Percentiles rank a stretch among this genome's conserved stretches.
phyloP scores from a whole-genome alignment of 2,888 invertebrate genomes.

The Drosophila percnosoma region DNA sequence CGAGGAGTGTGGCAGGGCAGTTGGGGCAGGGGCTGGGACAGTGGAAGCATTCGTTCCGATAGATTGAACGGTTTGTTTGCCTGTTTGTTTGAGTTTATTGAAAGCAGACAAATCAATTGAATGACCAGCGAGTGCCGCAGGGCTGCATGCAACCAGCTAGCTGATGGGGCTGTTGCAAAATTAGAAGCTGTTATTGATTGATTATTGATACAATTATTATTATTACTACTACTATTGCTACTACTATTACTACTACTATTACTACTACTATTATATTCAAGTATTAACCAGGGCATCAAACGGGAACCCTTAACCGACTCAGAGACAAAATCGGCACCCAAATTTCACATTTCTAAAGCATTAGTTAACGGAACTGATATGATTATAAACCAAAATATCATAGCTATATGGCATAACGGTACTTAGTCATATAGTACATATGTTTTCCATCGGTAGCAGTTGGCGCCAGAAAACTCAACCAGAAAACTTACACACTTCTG shows the following conservation, averaged over 20 bases:
- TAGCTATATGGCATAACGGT: accelerated
- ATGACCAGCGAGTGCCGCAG: slow-evolving; percentile 46
- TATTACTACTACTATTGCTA: not conserved
- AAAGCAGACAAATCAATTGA: slow-evolving; percentile 79
- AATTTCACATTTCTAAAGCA: too few relatives aligned
- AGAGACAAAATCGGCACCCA: not conserved
- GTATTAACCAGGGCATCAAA: not conserved
- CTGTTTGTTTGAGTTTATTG: slow-evolving; percentile 75
- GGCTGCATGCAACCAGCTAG: slow-evolving; percentile 44
- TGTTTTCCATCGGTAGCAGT: not conserved
- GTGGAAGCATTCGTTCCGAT: slow-evolving; percentile 46
- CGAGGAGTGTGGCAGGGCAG: not conserved
- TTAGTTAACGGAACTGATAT: not conserved
- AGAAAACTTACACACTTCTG: not conserved
- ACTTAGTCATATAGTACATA: too few relatives aligned
- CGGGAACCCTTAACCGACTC: not conserved
- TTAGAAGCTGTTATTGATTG: not conserved
- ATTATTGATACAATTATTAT: not conserved
- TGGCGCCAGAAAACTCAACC: not conserved
- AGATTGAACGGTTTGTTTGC: slow-evolving; percentile 67
- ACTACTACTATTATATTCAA: not conserved
- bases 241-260: not conserved
- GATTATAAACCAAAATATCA: not conserved
- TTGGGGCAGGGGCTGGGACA: not conserved
- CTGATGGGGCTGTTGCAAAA: not conserved